These are phyloP conservation scores for Cydia fagiglandana DNA, from an alignment of 1,140 invertebrate genomes.

Conservation along the genomic window DNA sequence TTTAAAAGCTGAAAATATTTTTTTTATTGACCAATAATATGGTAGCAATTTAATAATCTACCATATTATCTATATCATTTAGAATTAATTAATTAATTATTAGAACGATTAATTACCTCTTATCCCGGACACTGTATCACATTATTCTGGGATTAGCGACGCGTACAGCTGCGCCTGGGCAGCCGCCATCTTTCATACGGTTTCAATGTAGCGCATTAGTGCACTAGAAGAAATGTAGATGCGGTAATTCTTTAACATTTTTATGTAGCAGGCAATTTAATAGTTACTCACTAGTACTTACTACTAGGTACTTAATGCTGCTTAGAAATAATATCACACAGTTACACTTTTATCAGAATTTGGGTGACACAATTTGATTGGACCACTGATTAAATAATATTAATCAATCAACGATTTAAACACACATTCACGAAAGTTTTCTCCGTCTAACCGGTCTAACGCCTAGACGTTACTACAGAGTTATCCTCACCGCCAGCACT, in stretches of 20 bases:
- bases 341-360: too few relatives aligned
- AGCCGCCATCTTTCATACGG: conserved; percentile 24
- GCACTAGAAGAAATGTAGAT: neutral
- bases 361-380: too few relatives aligned
- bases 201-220: conserved; percentile 10
- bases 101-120: conserved; percentile 27
- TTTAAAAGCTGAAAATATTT: too few relatives aligned
- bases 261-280: neutral
- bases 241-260: neutral
- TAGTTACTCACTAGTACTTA: too few relatives aligned
- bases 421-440: neutral
- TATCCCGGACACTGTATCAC: conserved; percentile 22
- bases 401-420: neutral
- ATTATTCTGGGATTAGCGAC: conserved; percentile 20
- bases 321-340: too few relatives aligned
- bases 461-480: too few relatives aligned
- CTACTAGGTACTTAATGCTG: too few relatives aligned
- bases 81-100: too few relatives aligned
- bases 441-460: too few relatives aligned
- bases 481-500: too few relatives aligned
- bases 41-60: neutral
- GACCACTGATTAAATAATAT: neutral
- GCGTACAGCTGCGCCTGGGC: neutral
- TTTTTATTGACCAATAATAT: too few relatives aligned
- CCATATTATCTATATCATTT: conserved; percentile 18